phyloP scores from a whole-genome alignment of 2,888 invertebrate genomes.

The Sceliomorpha sp. region DNA sequence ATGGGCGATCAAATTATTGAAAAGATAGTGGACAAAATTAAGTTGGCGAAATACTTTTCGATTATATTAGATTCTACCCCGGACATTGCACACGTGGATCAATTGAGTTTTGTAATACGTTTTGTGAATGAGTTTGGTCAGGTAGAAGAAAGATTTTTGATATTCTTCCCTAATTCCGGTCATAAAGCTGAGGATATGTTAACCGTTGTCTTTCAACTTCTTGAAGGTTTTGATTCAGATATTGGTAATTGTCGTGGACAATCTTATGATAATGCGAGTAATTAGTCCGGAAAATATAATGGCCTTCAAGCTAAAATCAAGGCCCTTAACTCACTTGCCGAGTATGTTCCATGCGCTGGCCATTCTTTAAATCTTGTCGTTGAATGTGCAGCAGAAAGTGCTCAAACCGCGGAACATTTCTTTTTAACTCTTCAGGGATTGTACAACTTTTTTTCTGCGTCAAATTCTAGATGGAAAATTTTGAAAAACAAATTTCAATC shows the following conservation, averaged over 20 bases:
- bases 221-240: slow-evolving; percentile 44
- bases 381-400: slow-evolving; percentile 58
- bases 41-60: slow-evolving; percentile 24
- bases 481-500: slow-evolving; percentile 6
- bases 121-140: slow-evolving; percentile 8
- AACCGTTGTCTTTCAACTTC: slow-evolving; percentile 35
- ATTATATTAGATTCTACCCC: slow-evolving; percentile 28
- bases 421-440: slow-evolving; percentile 59
- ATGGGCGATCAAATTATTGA: slow-evolving; percentile 11
- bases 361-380: slow-evolving; percentile 63
- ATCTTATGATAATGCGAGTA: slow-evolving; percentile 61
- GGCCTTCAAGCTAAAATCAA: slow-evolving; percentile 59
- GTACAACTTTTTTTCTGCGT: slow-evolving; percentile 60
- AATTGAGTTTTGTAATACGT: slow-evolving; percentile 20
- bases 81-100: slow-evolving; percentile 26
- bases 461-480: slow-evolving; percentile 58
- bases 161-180: slow-evolving; percentile 17
- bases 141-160: slow-evolving; percentile 22
- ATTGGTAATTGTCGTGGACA: slow-evolving; percentile 59
- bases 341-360: slow-evolving; percentile 60
- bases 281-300: slow-evolving; percentile 52
- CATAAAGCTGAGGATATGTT: slow-evolving; percentile 53
- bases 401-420: slow-evolving; percentile 48
- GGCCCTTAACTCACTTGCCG: slow-evolving; percentile 41
- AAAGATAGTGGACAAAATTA: slow-evolving; percentile 5